These are phyloP conservation scores for Cyclophora albipunctata DNA, from an alignment of 2,888 invertebrate species.

Conservation along the genomic window DNA sequence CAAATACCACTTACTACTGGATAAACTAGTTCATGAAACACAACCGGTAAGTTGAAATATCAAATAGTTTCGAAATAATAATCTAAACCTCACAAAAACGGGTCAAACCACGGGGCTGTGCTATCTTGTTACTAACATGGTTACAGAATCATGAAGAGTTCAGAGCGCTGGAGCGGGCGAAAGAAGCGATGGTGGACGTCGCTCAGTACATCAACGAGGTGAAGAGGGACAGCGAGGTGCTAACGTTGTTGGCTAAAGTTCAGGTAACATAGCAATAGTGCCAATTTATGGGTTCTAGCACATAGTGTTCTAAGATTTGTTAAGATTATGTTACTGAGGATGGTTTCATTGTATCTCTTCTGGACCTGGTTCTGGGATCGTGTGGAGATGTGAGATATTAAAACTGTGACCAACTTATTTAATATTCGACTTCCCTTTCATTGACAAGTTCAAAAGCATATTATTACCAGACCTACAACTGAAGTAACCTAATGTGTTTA, in stretches of 20 bases:
- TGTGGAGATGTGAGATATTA: no score
- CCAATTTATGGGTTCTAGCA: background rate
- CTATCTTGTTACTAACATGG: no score
- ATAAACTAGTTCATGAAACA: constrained; percentile 91
- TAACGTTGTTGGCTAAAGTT: constrained; percentile 92
- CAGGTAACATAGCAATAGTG: constrained; percentile 71
- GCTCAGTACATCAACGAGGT: constrained; percentile 98
- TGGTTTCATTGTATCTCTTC: no score
- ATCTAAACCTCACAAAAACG: no score
- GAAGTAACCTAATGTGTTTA: background rate
- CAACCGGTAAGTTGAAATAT: constrained; percentile 76
- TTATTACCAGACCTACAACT: no score
- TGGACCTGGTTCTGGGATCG: no score
- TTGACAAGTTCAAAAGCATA: no score
- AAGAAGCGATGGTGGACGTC: constrained; percentile 97
- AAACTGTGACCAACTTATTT: no score
- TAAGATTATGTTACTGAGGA: no score
- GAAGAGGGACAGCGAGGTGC: constrained; percentile 95
- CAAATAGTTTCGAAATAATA: background rate
- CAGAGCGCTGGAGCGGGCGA: constrained; percentile 86
- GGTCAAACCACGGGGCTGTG: no score
- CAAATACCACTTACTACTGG: constrained; percentile 95
- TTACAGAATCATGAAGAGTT: constrained; percentile 87
- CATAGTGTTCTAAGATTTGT: no score
- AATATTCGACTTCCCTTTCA: no score